phyloP scores from a whole-genome alignment of 2,888 invertebrate species.

The Omphaloscelis lunosa region DNA sequence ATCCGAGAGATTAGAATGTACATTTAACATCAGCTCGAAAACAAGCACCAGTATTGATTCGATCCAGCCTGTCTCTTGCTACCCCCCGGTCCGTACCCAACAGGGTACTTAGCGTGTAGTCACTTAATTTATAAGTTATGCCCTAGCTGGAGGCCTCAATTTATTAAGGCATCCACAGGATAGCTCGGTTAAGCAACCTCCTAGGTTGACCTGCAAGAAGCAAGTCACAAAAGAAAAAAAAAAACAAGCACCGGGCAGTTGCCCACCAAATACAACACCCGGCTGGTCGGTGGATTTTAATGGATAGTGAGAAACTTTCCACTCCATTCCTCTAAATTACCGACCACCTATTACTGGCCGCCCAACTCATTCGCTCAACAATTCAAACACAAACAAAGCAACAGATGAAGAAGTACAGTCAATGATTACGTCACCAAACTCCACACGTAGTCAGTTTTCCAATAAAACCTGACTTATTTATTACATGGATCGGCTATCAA shows the following conservation, averaged over 20 bases:
- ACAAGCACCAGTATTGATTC: background rate
- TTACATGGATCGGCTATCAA: conserved; percentile 59
- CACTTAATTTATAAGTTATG: too few species aligned
- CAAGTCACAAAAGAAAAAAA: background rate
- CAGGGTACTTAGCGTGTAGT: too few species aligned
- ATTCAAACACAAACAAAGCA: conserved; percentile 27
- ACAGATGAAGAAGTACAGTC: conserved; percentile 22
- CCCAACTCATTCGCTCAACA: background rate
- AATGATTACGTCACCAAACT: conserved; percentile 29
- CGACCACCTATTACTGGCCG: background rate
- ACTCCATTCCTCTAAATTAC: background rate
- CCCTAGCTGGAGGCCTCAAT: too few species aligned
- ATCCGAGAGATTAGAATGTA: too few species aligned
- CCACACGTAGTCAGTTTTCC: conserved; percentile 24
- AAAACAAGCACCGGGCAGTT: too few species aligned
- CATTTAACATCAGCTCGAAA: background rate
- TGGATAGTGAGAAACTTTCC: background rate
- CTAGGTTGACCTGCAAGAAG: too few species aligned
- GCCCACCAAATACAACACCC: too few species aligned
- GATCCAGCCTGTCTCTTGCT: background rate
- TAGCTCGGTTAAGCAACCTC: too few species aligned
- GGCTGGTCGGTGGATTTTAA: background rate
- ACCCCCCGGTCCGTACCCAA: too few species aligned
- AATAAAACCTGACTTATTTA: conserved; percentile 56
- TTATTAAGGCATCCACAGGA: background rate